Base-by-base conservation (phyloP, 2,797 vertebrate species). In the Megaceryle alcyon region DNA sequence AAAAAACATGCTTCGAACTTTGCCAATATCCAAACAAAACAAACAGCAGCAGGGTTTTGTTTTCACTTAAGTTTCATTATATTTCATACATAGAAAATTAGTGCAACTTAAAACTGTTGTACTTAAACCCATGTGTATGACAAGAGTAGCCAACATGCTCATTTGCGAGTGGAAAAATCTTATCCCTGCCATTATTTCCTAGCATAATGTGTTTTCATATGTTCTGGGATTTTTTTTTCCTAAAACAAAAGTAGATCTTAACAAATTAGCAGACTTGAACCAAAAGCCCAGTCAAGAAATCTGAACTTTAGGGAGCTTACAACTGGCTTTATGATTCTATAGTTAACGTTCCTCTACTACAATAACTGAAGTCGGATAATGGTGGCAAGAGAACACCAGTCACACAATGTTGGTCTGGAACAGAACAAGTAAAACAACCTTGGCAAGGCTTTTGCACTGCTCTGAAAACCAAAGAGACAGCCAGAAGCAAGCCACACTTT, bases 21-120 rank as follows among this genome's bases (percentile, higher is more conserved):
- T 92, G 95, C 87, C 96, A 96, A 91, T 73, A 94, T 77, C 90
- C 75, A 94, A 96, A 94, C 89, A 94, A 95, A 96, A 96, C 89
- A 95, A 96, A 95, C 95, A 96, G 94, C 96, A 96, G 92, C 90
- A 68, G 89, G 66, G 85, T 88, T 95, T 97, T 95, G 92, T 95
- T 96, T 96, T 92, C 84, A 92, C 91, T 97, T 94, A 94, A 60
- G 89, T 94, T 96, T 96, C 89, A 94, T 96, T 97, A 94, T 53
- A 82, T 28, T 76, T 94, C 90, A 91, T 91, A 91, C 88, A 94
- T 21, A 84, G 66, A 91, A 82, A 95, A 96, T 94, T 91, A 96
- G 46, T 84, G 60, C 90, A 94, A 96, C 70, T 91, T 94, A 82
- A 86, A 91, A 92, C 87, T 94, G 89, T 68, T 92, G 79, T 72